phyloP scores from a whole-genome alignment of 1,140 invertebrate genomes.

The Amphibalanus amphitrite region DNA sequence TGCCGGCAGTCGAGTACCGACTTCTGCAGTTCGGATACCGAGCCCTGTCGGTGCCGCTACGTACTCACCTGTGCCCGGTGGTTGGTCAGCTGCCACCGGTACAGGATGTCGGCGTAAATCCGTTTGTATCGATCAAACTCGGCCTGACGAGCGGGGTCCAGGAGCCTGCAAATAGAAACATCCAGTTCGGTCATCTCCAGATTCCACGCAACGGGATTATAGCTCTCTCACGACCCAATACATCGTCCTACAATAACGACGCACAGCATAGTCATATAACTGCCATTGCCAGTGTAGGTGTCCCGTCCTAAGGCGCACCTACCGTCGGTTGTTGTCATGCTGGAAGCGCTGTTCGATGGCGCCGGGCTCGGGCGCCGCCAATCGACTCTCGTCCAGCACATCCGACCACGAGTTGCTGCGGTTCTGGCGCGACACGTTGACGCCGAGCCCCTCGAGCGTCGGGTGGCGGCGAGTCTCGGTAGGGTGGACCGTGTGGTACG shows the following conservation, averaged over 20 bases:
- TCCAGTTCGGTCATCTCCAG: too few species aligned
- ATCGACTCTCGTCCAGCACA: background rate
- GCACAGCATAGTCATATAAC: too few species aligned
- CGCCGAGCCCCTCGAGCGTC: background rate
- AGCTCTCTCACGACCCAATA: too few species aligned
- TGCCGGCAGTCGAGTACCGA: too few species aligned
- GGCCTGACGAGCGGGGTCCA: background rate
- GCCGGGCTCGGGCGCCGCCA: background rate
- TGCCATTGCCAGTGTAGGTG: too few species aligned
- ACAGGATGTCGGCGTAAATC: constrained; percentile 72
- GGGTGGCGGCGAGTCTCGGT: background rate
- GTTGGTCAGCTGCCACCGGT: constrained; percentile 62
- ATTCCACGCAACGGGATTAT: too few species aligned
- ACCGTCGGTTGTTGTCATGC: background rate
- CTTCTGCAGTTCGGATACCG: too few species aligned
- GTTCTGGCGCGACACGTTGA: background rate
- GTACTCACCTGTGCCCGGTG: constrained; percentile 57
- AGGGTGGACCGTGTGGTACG: background rate
- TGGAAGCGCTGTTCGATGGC: background rate
- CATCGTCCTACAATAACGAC: too few species aligned
- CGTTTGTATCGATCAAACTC: constrained; percentile 22
- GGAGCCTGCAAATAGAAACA: background rate
- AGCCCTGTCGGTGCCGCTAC: too few species aligned
- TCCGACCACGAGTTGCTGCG: constrained; percentile 3
- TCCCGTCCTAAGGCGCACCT: too few species aligned